Percentiles rank a stretch among this genome's conserved stretches.
These are phyloP conservation scores for Eptesicus fuscus DNA, from an alignment of 2,113 vertebrate genomes.

Conservation along the genomic window DNA sequence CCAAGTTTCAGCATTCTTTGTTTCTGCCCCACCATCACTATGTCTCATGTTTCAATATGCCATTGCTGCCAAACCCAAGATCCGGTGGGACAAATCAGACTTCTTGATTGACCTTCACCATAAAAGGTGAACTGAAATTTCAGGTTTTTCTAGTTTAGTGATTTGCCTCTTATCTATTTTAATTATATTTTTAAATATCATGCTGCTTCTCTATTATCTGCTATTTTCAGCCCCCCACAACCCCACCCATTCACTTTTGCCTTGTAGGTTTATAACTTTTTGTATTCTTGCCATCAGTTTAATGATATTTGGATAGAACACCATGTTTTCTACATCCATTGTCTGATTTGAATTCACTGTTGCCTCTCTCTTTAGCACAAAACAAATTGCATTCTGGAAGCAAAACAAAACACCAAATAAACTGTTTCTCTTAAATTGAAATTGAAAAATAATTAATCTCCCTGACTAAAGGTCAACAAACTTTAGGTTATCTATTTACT, in stretches of 20 bases:
- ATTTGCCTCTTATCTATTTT: neutral
- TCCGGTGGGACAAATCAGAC: neutral
- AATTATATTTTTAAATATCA: neutral
- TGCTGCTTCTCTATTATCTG: neutral
- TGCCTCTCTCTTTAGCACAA: conserved; percentile 25
- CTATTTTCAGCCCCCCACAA: neutral
- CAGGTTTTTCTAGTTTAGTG: neutral
- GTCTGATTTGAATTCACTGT: conserved; percentile 45
- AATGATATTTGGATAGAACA: neutral
- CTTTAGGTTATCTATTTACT: neutral
- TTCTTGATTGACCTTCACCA: neutral
- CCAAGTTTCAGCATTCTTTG: neutral
- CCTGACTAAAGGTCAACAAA: conserved; percentile 48
- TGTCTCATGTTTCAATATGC: neutral
- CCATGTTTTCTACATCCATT: neutral
- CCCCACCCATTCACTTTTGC: neutral
- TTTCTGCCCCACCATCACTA: neutral
- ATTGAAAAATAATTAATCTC: conserved; percentile 46
- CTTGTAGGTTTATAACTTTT: neutral
- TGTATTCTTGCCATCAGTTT: neutral
- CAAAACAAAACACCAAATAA: conserved; percentile 57
- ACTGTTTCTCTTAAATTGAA: conserved; percentile 40
- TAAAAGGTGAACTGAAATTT: neutral
- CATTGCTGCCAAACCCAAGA: neutral
- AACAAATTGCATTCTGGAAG: conserved; percentile 24